phyloP scores from a whole-genome alignment of 2,797 vertebrate species.

The Psittacula echo region DNA sequence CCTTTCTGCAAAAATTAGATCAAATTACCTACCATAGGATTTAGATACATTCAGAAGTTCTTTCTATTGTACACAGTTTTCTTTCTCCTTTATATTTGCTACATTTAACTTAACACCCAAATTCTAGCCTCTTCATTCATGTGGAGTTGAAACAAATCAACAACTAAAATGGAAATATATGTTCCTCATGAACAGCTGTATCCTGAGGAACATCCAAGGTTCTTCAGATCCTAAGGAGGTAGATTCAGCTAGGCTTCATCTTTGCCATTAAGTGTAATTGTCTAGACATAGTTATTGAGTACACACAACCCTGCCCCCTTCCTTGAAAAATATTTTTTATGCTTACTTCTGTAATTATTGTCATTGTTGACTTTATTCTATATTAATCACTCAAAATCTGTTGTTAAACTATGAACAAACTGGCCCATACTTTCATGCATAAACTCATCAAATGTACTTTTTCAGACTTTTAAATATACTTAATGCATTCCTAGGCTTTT shows the following conservation, averaged over 20 bases:
- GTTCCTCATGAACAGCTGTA: slow-evolving; percentile 6
- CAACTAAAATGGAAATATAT: neutral
- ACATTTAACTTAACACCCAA: slow-evolving; percentile 44
- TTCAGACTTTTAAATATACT: neutral
- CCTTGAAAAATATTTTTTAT: neutral
- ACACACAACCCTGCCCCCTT: neutral
- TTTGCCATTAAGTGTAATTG: neutral
- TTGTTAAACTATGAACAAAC: neutral
- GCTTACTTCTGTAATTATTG: neutral
- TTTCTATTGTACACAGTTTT: slow-evolving; percentile 46
- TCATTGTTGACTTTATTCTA: neutral
- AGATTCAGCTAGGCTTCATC: slow-evolving; percentile 1
- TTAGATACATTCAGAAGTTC: slow-evolving; percentile 63
- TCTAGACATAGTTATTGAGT: neutral
- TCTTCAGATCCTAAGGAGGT: neutral
- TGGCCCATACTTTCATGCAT: neutral
- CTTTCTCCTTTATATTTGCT: slow-evolving; percentile 46
- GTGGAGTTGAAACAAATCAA: slow-evolving; percentile 53
- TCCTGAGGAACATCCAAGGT: neutral
- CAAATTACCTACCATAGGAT: slow-evolving; percentile 76
- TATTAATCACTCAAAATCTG: neutral
- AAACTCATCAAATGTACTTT: neutral
- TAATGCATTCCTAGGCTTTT: neutral
- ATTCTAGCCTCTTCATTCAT: slow-evolving; percentile 39
- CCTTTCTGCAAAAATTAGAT: slow-evolving; percentile 82